phyloP scores from a whole-genome alignment of 2,888 invertebrate genomes.

The Microctonus brassicae region DNA sequence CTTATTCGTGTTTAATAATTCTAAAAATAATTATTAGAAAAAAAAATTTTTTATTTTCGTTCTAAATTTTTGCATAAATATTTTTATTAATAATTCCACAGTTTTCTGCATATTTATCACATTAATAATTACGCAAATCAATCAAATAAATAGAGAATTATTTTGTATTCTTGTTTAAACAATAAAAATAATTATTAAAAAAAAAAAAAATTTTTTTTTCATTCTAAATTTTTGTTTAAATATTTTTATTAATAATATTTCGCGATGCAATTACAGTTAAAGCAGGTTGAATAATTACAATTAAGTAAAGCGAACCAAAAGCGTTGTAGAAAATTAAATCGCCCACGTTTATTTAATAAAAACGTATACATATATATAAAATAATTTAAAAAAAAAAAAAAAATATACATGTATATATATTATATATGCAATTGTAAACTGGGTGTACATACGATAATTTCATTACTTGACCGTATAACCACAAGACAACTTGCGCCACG shows the following conservation, averaged over 20 bases:
- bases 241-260: not conserved
- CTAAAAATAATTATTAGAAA: no score
- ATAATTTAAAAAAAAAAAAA: constrained; percentile 33
- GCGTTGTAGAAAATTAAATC: constrained; percentile 61
- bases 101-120: no score
- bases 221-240: not conserved
- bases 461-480: constrained; percentile 49
- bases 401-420: no score
- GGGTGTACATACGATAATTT: constrained; percentile 42
- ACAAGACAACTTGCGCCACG: constrained; percentile 32
- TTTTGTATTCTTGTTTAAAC: no score
- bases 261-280: not conserved
- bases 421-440: constrained; percentile 19
- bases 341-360: constrained; percentile 56
- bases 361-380: constrained; percentile 51
- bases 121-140: no score
- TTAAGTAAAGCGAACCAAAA: constrained; percentile 35
- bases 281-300: constrained; percentile 32
- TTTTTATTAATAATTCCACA: no score
- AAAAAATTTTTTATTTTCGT: no score
- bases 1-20: no score
- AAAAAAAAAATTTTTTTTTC: no score
- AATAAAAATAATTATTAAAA: no score
- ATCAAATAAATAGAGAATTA: no score
- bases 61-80: no score